Percentiles rank a stretch among this genome's conserved stretches.
Conservation (phyloP, 92 coral and sea anemone species). For the Pocillopora grandis region DNA sequence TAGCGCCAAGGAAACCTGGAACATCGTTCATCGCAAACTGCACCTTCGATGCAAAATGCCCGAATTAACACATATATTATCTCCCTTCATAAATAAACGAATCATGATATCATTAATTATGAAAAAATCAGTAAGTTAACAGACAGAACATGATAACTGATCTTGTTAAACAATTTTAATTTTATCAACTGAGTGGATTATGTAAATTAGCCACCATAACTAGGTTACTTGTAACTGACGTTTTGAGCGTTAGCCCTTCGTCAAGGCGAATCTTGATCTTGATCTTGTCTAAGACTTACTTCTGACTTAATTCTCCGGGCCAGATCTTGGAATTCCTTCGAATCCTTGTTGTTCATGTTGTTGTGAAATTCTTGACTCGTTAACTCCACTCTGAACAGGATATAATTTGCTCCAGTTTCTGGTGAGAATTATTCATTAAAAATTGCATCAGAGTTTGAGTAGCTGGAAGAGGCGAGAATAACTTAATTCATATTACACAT, state of each 20-base stretch:
- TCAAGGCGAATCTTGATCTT: not conserved
- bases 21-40: constrained; percentile 15
- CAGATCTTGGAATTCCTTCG: constrained; percentile 51
- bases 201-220: too few species aligned
- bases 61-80: not conserved
- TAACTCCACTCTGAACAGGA: constrained; percentile 43
- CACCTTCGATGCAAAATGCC: constrained; percentile 10
- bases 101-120: not conserved
- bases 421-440: not conserved
- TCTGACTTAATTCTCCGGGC: constrained; percentile 27
- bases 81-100: not conserved
- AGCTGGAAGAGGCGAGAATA: too few species aligned
- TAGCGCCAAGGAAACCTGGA: constrained; percentile 44
- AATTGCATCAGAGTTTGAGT: not conserved
- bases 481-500: too few species aligned
- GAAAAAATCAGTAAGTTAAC: not conserved
- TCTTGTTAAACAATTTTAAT: too few species aligned
- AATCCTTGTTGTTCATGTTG: constrained; percentile 37
- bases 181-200: too few species aligned
- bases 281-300: constrained; percentile 21
- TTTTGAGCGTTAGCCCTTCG: too few species aligned
- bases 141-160: too few species aligned
- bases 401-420: constrained; percentile 53
- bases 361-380: constrained; percentile 30
- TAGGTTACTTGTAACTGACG: too few species aligned